phyloP scores from a whole-genome alignment of 2,888 invertebrate genomes.

The Nephrotoma flavescens region DNA sequence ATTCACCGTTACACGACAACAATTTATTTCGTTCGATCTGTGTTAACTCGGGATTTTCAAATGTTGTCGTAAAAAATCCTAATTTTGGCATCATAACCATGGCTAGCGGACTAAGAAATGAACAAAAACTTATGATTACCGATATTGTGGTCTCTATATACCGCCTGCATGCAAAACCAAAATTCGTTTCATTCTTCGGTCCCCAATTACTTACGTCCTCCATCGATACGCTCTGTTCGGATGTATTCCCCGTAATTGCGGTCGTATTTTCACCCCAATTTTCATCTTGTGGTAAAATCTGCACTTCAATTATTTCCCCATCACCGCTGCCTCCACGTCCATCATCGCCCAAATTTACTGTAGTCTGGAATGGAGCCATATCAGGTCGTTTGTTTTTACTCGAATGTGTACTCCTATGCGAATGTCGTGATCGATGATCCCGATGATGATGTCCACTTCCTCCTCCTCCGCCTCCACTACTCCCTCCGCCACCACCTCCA shows the following conservation, averaged over 20 bases:
- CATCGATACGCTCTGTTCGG: slow-evolving; percentile 86
- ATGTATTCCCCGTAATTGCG: slow-evolving; percentile 91
- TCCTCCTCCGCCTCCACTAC: slow-evolving; percentile 24
- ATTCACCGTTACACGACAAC: slow-evolving; percentile 80
- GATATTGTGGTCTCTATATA: slow-evolving; percentile 73
- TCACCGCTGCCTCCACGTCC: slow-evolving; percentile 66
- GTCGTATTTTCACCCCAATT: slow-evolving; percentile 99
- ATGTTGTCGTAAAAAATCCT: slow-evolving; percentile 63
- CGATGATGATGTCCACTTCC: slow-evolving; percentile 34
- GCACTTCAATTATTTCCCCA: slow-evolving; percentile 89
- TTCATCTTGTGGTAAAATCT: slow-evolving; percentile 91
- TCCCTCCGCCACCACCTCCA: slow-evolving; percentile 20
- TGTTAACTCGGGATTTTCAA: slow-evolving; percentile 48
- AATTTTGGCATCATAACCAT: slow-evolving; percentile 92
- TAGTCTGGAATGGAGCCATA: slow-evolving; percentile 80
- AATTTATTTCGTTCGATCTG: slow-evolving; percentile 52
- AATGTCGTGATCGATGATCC: slow-evolving; percentile 44
- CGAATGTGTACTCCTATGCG: slow-evolving; percentile 41
- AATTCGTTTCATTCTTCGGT: slow-evolving; percentile 54
- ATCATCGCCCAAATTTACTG: slow-evolving; percentile 65
- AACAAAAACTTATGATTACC: slow-evolving; percentile 60
- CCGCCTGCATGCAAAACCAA: slow-evolving; percentile 61
- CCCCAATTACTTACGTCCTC: slow-evolving; percentile 81
- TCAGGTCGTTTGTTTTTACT: slow-evolving; percentile 45
- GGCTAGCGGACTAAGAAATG: slow-evolving; percentile 82